These are phyloP conservation scores for Cheirogaleus major DNA, from an alignment of 2,797 vertebrate genomes.

Conservation along the genomic window DNA sequence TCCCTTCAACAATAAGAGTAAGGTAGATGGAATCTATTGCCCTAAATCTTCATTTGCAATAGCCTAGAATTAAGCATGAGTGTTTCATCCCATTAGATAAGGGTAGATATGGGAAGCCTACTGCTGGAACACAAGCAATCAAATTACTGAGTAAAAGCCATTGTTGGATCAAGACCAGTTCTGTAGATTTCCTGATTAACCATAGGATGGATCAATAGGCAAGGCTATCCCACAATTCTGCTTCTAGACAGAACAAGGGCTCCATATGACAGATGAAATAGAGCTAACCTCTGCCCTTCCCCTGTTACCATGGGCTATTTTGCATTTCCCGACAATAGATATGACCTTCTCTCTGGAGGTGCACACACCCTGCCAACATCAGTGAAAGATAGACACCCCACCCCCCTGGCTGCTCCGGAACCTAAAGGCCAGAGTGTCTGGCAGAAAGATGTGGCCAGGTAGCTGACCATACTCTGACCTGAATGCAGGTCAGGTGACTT, in stretches of 20 bases:
- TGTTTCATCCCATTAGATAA: background rate
- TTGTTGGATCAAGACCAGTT: background rate
- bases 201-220: background rate
- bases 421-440: background rate
- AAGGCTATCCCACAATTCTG: background rate
- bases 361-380: background rate
- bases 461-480: background rate
- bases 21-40: background rate
- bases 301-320: background rate
- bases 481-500: background rate
- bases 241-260: background rate
- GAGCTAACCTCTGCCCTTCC: background rate
- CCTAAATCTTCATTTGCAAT: background rate
- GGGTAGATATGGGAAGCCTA: background rate
- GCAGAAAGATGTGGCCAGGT: background rate
- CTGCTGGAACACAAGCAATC: background rate
- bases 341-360: background rate
- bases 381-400: background rate
- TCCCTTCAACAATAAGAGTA: background rate
- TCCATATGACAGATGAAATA: background rate
- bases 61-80: background rate
- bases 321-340: background rate
- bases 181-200: background rate
- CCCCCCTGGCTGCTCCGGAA: background rate
- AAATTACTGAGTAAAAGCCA: background rate